Evolutionary conservation across 2,888 invertebrate genomes (phyloP).

Genomic region (Arrhopalites spinosus): DNA sequence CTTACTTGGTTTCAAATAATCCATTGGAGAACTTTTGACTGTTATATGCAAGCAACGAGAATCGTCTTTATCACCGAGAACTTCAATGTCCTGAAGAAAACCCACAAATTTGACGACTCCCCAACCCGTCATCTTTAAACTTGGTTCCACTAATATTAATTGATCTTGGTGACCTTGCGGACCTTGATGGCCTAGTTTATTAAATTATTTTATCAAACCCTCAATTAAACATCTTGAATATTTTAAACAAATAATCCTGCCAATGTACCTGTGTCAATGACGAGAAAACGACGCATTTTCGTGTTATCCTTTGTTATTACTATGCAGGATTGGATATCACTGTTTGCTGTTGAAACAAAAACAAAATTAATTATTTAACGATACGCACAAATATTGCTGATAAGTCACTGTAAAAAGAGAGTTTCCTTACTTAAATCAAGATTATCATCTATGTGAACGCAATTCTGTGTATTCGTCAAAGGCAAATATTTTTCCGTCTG

Average conservation of each 20-base stretch:
- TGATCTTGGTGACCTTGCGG: too few species aligned
- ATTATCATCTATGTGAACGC: conserved; percentile 91
- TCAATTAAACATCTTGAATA: too few species aligned
- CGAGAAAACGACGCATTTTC: conserved; percentile 90
- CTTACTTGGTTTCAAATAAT: too few species aligned
- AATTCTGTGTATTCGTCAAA: conserved; percentile 81
- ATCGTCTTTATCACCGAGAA: conserved; percentile 94
- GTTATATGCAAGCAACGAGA: conserved; percentile 92
- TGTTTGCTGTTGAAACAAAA: conserved; percentile 75
- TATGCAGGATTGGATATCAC: conserved; percentile 95
- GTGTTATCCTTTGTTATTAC: conserved; percentile 87
- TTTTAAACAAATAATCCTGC: too few species aligned
- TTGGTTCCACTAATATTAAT: conserved; percentile 95
- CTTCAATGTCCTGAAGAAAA: conserved; percentile 88
- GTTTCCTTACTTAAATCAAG: conserved; percentile 95
- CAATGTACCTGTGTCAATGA: conserved; percentile 91
- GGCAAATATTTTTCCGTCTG: conserved; percentile 81
- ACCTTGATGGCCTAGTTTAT: too few species aligned
- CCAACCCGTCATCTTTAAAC: conserved; percentile 92
- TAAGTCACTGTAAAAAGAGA: too few species aligned
- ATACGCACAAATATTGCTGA: not conserved
- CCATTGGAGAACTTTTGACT: conserved; percentile 72
- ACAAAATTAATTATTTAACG: conserved; percentile 1
- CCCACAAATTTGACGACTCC: conserved; percentile 97
- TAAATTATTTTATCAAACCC: too few species aligned